Percentiles rank a stretch among this genome's conserved stretches.
Evolutionary conservation across 2,113 vertebrate species (phyloP).

Genomic region (Psammodynastes pulverulentus): DNA sequence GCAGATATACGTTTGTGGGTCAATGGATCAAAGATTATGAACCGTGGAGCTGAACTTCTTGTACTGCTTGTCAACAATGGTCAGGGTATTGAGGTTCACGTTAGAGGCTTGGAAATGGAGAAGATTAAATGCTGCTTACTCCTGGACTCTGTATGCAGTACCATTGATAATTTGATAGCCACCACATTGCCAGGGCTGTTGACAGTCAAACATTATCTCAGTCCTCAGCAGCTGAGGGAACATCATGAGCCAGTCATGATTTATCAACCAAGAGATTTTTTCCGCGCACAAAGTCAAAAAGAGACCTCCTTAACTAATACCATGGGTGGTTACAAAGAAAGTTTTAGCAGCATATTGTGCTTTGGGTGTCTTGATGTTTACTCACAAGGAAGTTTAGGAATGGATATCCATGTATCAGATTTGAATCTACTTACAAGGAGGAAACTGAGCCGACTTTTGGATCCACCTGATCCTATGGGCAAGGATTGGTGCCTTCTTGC

Average conservation of each 20-base stretch:
- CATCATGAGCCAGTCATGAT: conserved; percentile 93
- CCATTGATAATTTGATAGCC: conserved; percentile 88
- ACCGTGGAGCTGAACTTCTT: conserved; percentile 84
- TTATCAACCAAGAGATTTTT: conserved; percentile 97
- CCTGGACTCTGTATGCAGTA: conserved; percentile 90
- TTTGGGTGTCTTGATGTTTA: conserved; percentile 93
- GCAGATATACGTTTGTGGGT: conserved; percentile 91
- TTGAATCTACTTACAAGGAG: conserved; percentile 83
- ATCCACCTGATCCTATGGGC: conserved; percentile 92
- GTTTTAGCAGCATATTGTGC: conserved; percentile 90
- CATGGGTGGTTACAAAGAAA: conserved; percentile 95
- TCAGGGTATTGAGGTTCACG: conserved; percentile 93
- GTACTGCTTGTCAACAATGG: conserved; percentile 96
- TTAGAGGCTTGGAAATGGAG: conserved; percentile 84
- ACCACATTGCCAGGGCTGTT: conserved; percentile 90
- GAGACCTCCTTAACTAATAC: conserved; percentile 91
- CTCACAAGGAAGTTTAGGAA: conserved; percentile 84
- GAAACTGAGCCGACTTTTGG: conserved; percentile 90
- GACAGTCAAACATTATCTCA: conserved; percentile 91
- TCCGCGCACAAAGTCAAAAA: conserved; percentile 85
- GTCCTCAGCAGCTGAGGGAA: conserved; percentile 93
- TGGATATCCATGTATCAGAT: conserved; percentile 86
- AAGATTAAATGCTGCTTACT: conserved; percentile 88
- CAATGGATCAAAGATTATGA: conserved; percentile 86
- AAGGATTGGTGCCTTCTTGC: conserved; percentile 99